Conservation (phyloP, 1,140 invertebrate species). For the Mesaphorura yosii region DNA sequence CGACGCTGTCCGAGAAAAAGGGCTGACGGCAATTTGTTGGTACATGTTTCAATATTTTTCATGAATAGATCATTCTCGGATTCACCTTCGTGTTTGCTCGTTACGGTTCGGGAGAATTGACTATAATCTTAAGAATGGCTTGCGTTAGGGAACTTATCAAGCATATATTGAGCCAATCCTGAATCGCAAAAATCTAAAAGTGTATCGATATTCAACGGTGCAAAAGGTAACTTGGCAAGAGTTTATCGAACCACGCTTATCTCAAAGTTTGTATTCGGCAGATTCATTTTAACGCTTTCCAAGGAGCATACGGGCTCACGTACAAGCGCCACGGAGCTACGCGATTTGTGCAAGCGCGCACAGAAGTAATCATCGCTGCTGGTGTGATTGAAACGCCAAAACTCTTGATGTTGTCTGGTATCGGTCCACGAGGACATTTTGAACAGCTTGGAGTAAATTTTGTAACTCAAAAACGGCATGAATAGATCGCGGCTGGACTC, state of each 20-base stretch:
- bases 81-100: not conserved
- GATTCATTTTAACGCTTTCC: not conserved
- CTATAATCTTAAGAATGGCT: constrained; percentile 13
- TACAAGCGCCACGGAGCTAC: constrained; percentile 6
- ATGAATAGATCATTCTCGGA: not conserved
- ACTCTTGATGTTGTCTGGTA: constrained; percentile 42
- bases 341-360: not conserved
- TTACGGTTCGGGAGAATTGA: constrained; percentile 10
- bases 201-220: constrained; percentile 12
- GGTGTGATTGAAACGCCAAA: constrained; percentile 36
- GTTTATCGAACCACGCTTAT: not conserved
- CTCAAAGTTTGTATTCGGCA: not conserved
- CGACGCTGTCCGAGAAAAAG: constrained; percentile 5
- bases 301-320: constrained; percentile 5
- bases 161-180: constrained; percentile 14
- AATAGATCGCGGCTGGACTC: not conserved
- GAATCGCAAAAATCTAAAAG: constrained; percentile 4
- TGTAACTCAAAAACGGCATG: too few species aligned
- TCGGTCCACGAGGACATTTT: constrained; percentile 40
- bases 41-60: not conserved
- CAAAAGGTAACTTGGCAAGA: constrained; percentile 7
- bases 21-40: constrained; percentile 8
- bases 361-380: constrained; percentile 24
- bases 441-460: constrained; percentile 30
- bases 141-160: constrained; percentile 12